A percentile compares a stretch with the other conserved stretches of the same genome.
Evolutionary conservation across 2,797 vertebrate genomes (phyloP).

Genomic region (Thripadectes ignobilis): DNA sequence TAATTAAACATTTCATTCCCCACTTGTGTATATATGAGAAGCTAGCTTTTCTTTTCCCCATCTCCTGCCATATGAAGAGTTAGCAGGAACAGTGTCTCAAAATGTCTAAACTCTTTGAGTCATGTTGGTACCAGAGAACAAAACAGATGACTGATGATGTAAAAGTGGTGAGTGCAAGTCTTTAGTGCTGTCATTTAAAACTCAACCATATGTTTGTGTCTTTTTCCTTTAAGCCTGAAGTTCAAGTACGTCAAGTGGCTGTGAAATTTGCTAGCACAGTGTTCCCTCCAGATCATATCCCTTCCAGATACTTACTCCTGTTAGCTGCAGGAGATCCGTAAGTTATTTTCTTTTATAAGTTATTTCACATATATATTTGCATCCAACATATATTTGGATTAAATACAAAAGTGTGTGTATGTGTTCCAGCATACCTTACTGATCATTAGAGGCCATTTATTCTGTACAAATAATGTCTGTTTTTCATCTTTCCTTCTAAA

Average conservation of each 20-base stretch:
- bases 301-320: slow-evolving; percentile 94
- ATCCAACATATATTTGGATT: background rate
- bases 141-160: background rate
- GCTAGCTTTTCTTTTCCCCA: background rate
- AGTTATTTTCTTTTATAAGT: slow-evolving; percentile 65
- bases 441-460: background rate
- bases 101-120: background rate
- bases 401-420: background rate
- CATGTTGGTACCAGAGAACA: background rate
- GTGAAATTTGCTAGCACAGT: slow-evolving; percentile 97
- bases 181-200: background rate
- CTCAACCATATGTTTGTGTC: background rate
- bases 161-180: background rate
- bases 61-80: background rate
- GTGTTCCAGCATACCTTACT: background rate
- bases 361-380: background rate
- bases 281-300: slow-evolving; percentile 93
- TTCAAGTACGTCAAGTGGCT: slow-evolving; percentile 96
- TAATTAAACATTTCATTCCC: background rate
- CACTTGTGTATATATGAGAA: background rate
- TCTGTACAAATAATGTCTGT: background rate
- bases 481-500: slow-evolving; percentile 39
- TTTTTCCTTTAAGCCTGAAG: slow-evolving; percentile 86
- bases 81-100: background rate
- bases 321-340: slow-evolving; percentile 97